A percentile compares a stretch with the other conserved stretches of the same genome.
phyloP scores from a whole-genome alignment of 2,113 vertebrate species.

The Gopherus evgoodei region DNA sequence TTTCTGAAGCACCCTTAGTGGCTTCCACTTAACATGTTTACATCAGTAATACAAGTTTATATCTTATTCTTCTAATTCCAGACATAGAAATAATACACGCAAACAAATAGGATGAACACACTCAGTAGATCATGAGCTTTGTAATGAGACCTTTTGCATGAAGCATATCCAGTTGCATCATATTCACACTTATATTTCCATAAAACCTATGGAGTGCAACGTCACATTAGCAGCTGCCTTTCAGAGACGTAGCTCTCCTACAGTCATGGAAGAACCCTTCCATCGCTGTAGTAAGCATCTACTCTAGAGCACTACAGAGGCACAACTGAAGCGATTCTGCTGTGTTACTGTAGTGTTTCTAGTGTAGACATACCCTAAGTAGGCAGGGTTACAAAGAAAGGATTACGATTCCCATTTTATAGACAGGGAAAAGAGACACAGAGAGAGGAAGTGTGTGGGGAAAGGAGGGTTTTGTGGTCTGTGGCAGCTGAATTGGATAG shows the following conservation, averaged over 20 bases:
- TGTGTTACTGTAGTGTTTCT: background rate
- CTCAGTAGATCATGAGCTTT: no score
- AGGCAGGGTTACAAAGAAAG: background rate
- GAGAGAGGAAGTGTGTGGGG: rapidly evolving
- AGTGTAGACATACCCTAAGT: background rate
- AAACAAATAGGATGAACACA: no score
- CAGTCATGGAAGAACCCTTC: background rate
- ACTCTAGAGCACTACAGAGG: background rate
- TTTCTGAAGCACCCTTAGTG: no score
- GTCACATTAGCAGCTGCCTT: background rate
- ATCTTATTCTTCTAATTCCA: no score
- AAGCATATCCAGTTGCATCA: no score
- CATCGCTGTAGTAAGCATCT: background rate
- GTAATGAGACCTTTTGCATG: no score
- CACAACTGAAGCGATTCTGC: background rate
- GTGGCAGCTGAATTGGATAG: background rate
- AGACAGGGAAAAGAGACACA: background rate
- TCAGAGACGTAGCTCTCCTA: background rate
- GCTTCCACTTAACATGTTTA: no score
- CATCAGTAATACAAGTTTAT: no score
- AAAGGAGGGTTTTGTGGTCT: background rate
- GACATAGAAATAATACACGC: no score
- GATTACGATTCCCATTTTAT: background rate
- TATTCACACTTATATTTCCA: no score
- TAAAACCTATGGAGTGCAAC: no score